Evolutionary conservation across 2,797 vertebrate species (phyloP), one percentile per base, ranked within the genome.

Genomic region (Vespertilio murinus): DNA sequence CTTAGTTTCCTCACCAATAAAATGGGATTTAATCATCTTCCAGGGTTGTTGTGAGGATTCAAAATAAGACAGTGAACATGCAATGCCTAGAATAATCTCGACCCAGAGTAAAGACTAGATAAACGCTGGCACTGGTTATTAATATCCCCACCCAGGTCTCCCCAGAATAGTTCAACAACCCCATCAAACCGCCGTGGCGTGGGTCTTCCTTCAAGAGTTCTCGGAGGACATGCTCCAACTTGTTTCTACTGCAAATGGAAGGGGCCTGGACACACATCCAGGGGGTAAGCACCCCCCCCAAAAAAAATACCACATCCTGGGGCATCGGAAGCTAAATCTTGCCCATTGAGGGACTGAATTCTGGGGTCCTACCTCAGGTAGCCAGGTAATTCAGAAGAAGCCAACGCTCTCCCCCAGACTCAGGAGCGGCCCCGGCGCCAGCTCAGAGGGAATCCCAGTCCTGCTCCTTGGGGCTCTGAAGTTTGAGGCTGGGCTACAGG

Each of bases 351-450:
- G n/a, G 28, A 28, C 10, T 79, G 25, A 17, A 14, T 10, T 79
- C 77, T 69, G 83, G 47, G 87, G 38, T 89, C 93, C 95, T 97
- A 96, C 95, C 96, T 96, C 89, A 47, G 23, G 78, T 64, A n/a
- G 90, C 73, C 92, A 75, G 81, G 94, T 65, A 79, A 70, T 81
- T 91, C 54, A 2, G 87, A 77, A 54, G 74, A 67, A 83, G 77
- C 45, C 86, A 56, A 8, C 0, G 14, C 33, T 52, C 77, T 89
- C 14, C 79, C 47, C 54, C 23, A 14, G 45, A 47, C 45, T 47
- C 28, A 61, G 59, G 59, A 61, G 59, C 59, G 14, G 59, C 59
- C 12, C 59, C 4, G 25, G 59, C 30, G 59, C 59, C 59, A 30
- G 59, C 59, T 30, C 59, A 61, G 59, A 61, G 59, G 59, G 59